Evolutionary conservation across 2,797 vertebrate genomes (phyloP).

Genomic region (Huso huso): DNA sequence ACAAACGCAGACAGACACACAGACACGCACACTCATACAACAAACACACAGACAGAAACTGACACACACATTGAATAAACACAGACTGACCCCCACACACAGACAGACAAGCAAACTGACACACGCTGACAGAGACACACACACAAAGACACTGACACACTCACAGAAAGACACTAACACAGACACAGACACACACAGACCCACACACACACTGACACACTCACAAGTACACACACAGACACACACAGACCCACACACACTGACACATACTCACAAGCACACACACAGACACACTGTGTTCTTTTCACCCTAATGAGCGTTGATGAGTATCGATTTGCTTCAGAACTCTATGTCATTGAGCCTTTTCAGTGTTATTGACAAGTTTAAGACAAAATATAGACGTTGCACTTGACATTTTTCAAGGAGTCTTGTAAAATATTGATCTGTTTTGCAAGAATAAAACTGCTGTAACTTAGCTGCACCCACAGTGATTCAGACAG

Average conservation of each 20-base stretch:
- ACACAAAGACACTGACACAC: background rate
- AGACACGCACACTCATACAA: constrained; percentile 7
- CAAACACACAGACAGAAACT: constrained; percentile 44
- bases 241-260: constrained; percentile 1
- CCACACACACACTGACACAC: constrained; percentile 10
- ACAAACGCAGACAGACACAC: no score
- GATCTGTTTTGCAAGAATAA: no score
- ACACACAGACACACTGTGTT: constrained; percentile 24
- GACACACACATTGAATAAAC: constrained; percentile 32
- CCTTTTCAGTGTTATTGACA: background rate
- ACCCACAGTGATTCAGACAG: no score
- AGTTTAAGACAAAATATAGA: no score
- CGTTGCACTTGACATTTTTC: no score
- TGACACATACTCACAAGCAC: background rate
- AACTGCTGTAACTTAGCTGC: no score
- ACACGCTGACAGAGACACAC: constrained; percentile 19
- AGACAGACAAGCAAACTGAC: constrained; percentile 32
- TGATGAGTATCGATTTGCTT: constrained; percentile 45
- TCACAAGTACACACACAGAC: constrained; percentile 19
- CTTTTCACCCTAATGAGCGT: constrained; percentile 41
- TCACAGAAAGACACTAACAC: background rate
- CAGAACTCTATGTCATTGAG: constrained; percentile 41
- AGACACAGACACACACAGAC: constrained; percentile 20
- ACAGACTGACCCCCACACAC: constrained; percentile 30
- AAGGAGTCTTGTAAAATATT: no score